Evolutionary conservation across 2,113 vertebrate species (phyloP).

Genomic region (Melanostigma gelatinosum): DNA sequence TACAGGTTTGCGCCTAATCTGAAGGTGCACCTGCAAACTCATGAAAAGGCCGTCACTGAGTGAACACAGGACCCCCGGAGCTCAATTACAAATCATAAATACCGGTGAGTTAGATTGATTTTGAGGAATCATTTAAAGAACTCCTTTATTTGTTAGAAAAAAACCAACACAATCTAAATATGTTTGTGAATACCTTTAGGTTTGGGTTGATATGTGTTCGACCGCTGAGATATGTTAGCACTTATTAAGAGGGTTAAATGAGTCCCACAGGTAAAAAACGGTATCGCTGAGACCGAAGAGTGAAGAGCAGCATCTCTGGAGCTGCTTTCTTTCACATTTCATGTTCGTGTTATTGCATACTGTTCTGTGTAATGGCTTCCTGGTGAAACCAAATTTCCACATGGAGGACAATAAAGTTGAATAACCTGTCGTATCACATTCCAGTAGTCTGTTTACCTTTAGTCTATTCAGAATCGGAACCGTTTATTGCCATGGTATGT

Average conservation of each 20-base stretch:
- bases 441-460: not conserved
- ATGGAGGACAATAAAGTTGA: slow-evolving; percentile 29
- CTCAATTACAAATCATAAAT: not conserved
- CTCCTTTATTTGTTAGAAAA: not conserved
- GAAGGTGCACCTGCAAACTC: slow-evolving; percentile 31
- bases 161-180: not conserved
- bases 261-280: not conserved
- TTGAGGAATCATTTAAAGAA: not conserved
- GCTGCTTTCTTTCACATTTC: not conserved
- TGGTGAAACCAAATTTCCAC: slow-evolving; percentile 10
- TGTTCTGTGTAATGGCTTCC: slow-evolving; percentile 1
- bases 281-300: not conserved
- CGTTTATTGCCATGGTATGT: too few relatives aligned
- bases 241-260: not conserved
- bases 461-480: too few relatives aligned
- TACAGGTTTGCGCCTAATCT: slow-evolving; percentile 51
- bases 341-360: slow-evolving; percentile 9
- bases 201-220: not conserved
- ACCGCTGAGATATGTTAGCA: not conserved
- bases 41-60: not conserved
- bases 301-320: not conserved
- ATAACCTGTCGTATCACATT: not conserved
- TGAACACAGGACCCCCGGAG: not conserved
- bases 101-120: not conserved
- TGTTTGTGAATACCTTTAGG: not conserved